Conservation (phyloP, 2,888 invertebrate species). For the Andrena chrysosceles region DNA sequence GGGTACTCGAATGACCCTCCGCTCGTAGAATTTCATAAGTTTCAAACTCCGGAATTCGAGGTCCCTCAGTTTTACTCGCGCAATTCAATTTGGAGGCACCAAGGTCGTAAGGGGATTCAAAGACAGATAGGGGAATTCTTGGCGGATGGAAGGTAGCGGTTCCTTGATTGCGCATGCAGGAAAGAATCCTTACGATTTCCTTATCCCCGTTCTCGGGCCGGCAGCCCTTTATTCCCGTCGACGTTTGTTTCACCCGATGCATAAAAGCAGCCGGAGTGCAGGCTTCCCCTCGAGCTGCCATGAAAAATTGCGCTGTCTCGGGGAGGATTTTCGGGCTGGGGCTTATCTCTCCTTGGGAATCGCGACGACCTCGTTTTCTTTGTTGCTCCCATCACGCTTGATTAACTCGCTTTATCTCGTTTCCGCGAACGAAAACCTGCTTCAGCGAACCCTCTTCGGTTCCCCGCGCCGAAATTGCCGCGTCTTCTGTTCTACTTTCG, state of each 20-base stretch:
- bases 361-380: constrained; percentile 43
- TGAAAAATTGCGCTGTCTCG: constrained; percentile 49
- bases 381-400: constrained; percentile 46
- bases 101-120: no score
- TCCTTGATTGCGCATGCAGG: background rate
- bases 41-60: no score
- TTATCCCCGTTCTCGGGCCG: constrained; percentile 8
- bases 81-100: no score
- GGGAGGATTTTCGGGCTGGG: constrained; percentile 32
- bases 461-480: background rate
- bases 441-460: constrained; percentile 9
- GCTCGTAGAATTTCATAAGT: no score
- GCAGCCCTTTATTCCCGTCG: background rate
- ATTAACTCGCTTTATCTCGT: constrained; percentile 49
- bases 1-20: no score
- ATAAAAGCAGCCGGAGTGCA: constrained; percentile 29
- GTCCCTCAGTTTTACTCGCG: no score
- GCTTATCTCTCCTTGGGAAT: constrained; percentile 32
- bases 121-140: no score
- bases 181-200: constrained; percentile 8
- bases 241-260: constrained; percentile 39
- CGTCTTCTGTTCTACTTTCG: background rate
- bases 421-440: background rate
- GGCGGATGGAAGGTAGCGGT: background rate
- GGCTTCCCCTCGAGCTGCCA: constrained; percentile 26